Evolutionary conservation across 2,888 invertebrate genomes (phyloP).

Genomic region (Chelonus formosanus): DNA sequence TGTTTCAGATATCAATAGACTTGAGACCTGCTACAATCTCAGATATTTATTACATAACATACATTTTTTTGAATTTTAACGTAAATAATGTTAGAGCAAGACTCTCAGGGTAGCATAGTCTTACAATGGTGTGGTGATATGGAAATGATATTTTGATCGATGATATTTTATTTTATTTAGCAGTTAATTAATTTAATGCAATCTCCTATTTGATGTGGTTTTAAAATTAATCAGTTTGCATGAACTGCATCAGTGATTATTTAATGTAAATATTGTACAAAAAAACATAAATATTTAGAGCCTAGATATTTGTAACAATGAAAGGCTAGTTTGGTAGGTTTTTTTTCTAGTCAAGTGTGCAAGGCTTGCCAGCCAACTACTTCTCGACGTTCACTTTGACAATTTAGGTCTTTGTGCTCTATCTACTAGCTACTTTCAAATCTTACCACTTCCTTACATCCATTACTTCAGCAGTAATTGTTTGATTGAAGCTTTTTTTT

Average conservation of each 20-base stretch:
- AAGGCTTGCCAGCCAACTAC: constrained; percentile 17
- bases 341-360: constrained; percentile 23
- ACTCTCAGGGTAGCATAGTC: too few relatives aligned
- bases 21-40: neutral
- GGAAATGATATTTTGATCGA: too few relatives aligned
- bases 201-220: too few relatives aligned
- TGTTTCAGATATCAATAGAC: constrained; percentile 7
- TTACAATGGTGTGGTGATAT: too few relatives aligned
- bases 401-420: constrained; percentile 18
- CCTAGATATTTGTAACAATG: constrained; percentile 5
- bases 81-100: too few relatives aligned
- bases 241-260: too few relatives aligned
- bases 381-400: constrained; percentile 11
- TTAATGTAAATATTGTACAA: constrained; percentile 1
- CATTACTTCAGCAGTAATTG: constrained; percentile 3
- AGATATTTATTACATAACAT: neutral
- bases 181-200: too few relatives aligned
- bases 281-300: constrained; percentile 10
- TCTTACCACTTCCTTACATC: constrained; percentile 6
- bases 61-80: constrained; percentile 4
- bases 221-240: too few relatives aligned
- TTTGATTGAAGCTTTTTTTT: neutral
- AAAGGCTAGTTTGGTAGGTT: constrained; percentile 21
- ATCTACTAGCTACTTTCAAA: constrained; percentile 8
- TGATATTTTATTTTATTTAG: too few relatives aligned